Conservation (phyloP, 2,113 vertebrate genomes). For the Ivindomyrus marchei region DNA sequence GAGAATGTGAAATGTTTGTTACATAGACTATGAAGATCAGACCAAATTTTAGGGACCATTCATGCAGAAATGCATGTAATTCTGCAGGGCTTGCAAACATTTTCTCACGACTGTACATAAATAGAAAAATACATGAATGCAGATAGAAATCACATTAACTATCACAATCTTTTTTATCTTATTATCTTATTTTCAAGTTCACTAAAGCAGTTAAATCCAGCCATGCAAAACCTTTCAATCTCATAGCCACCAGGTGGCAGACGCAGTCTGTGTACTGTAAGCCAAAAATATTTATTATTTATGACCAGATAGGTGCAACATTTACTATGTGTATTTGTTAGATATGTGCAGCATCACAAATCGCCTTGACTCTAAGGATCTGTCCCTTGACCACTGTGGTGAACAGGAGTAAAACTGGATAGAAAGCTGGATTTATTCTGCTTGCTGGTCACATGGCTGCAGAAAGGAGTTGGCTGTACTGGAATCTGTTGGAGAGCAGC, state of each 20-base stretch:
- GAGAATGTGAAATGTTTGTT: background rate
- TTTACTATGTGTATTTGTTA: background rate
- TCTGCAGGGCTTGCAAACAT: background rate
- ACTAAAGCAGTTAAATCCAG: background rate
- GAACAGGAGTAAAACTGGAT: background rate
- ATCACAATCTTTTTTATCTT: background rate
- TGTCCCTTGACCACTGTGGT: background rate
- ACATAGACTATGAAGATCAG: background rate
- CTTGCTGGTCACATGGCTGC: background rate
- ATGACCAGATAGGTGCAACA: background rate
- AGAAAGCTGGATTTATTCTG: background rate
- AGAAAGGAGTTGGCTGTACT: background rate
- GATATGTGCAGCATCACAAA: background rate
- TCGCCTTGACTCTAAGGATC: background rate
- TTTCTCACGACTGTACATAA: background rate
- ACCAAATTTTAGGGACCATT: background rate
- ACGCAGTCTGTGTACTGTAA: background rate
- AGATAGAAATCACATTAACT: background rate
- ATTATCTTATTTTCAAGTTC: background rate
- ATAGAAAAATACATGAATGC: background rate
- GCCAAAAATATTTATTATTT: background rate
- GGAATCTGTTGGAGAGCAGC: background rate
- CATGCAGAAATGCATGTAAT: background rate
- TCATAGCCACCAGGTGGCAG: conserved; percentile 12
- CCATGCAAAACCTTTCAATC: background rate